These are phyloP conservation scores for Euphydryas editha DNA, from an alignment of 2,888 invertebrate genomes.

Conservation along the genomic window DNA sequence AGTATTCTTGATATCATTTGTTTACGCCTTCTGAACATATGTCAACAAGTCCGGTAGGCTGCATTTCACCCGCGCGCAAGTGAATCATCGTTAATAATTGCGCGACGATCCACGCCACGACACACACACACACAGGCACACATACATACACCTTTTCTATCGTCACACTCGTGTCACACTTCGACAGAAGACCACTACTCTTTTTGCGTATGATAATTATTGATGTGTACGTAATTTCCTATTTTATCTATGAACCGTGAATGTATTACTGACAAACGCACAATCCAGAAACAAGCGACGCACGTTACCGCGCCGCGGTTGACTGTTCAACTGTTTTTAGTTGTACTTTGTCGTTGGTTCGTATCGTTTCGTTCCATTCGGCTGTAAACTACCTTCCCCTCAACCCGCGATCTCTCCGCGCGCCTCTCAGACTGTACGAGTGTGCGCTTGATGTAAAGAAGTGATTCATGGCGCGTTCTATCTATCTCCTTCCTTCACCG, in stretches of 20 bases:
- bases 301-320: constrained; percentile 73
- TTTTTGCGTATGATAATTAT: constrained; percentile 54
- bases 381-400: constrained; percentile 56
- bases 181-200: constrained; percentile 47
- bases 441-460: constrained; percentile 73
- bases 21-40: constrained; percentile 77
- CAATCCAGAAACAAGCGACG: constrained; percentile 59
- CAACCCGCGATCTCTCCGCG: constrained; percentile 67
- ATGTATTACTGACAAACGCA: constrained; percentile 52
- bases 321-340: constrained; percentile 76
- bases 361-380: constrained; percentile 73
- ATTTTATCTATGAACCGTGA: constrained; percentile 58
- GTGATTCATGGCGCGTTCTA: constrained; percentile 84
- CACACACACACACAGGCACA: constrained; percentile 62
- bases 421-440: constrained; percentile 46
- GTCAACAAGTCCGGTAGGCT: constrained; percentile 82
- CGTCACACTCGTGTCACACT: constrained; percentile 67
- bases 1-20: constrained; percentile 75
- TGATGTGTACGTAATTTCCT: constrained; percentile 54
- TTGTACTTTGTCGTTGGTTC: constrained; percentile 76
- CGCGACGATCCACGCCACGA: constrained; percentile 80
- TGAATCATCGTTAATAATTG: constrained; percentile 84
- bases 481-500: constrained; percentile 83
- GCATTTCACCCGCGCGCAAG: constrained; percentile 82
- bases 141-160: constrained; percentile 68